Percentiles rank a stretch among this genome's conserved stretches.
These are phyloP conservation scores for Gortyna flavago DNA, from an alignment of 2,888 invertebrate species.

Conservation along the genomic window DNA sequence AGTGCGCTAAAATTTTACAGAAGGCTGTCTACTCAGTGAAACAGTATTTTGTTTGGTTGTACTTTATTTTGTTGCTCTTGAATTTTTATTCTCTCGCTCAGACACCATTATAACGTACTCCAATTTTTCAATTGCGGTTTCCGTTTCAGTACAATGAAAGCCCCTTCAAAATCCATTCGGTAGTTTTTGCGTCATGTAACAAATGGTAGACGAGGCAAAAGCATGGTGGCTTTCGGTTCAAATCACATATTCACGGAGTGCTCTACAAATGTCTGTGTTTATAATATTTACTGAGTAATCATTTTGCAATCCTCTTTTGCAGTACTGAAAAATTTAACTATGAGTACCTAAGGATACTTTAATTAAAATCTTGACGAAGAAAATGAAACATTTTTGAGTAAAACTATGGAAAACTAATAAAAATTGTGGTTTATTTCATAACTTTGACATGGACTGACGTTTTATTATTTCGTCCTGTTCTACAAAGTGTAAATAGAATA, in stretches of 20 bases:
- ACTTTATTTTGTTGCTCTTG: slow-evolving; percentile 32
- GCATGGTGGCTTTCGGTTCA: slow-evolving; percentile 17
- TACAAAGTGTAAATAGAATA: slow-evolving; percentile 2
- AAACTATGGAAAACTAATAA: neutral
- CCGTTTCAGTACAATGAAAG: slow-evolving; percentile 31
- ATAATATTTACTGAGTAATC: slow-evolving; percentile 18
- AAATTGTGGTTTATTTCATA: neutral
- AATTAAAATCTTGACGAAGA: too few relatives aligned
- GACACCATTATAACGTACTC: slow-evolving; percentile 28
- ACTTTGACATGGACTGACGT: neutral
- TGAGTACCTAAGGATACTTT: neutral
- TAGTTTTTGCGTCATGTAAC: slow-evolving; percentile 46
- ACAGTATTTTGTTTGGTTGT: slow-evolving; percentile 41
- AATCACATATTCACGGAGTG: slow-evolving; percentile 34
- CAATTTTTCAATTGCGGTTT: slow-evolving; percentile 39
- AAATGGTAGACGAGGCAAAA: slow-evolving; percentile 46
- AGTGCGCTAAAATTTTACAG: slow-evolving; percentile 25
- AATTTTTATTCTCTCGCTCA: slow-evolving; percentile 36
- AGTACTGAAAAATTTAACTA: neutral
- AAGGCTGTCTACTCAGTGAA: slow-evolving; percentile 22
- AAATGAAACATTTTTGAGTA: neutral
- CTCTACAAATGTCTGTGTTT: slow-evolving; percentile 25
- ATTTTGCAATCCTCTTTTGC: neutral
- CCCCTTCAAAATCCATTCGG: slow-evolving; percentile 44
- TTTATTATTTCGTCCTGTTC: slow-evolving; percentile 6